Evolutionary conservation across 2,113 vertebrate genomes (phyloP).

Genomic region (Lepus timidus): DNA sequence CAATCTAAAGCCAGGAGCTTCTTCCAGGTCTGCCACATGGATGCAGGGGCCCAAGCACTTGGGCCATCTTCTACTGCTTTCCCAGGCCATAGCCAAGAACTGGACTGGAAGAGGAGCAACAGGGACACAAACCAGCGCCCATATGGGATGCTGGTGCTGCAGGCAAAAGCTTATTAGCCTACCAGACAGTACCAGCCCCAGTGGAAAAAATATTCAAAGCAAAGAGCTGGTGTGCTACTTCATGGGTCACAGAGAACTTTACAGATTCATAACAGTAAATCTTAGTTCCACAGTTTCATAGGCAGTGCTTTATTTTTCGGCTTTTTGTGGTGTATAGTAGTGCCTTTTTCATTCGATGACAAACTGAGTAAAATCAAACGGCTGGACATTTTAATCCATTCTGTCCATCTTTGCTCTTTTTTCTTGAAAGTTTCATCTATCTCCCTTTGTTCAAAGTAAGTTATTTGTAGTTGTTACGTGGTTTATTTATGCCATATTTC

Average conservation of each 20-base stretch:
- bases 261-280: neutral
- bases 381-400: neutral
- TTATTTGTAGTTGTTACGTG: neutral
- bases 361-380: conserved; percentile 19
- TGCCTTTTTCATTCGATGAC: neutral
- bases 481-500: neutral
- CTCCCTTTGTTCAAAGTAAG: neutral
- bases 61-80: no score
- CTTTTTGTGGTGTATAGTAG: neutral
- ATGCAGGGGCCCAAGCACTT: no score
- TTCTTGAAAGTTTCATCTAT: conserved; percentile 2
- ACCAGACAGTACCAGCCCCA: no score
- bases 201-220: neutral
- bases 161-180: no score
- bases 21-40: no score
- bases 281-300: neutral
- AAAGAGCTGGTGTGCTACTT: neutral
- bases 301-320: neutral
- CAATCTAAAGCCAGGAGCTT: no score
- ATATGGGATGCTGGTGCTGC: no score
- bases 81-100: no score
- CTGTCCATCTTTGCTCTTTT: neutral
- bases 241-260: conserved; percentile 8
- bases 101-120: no score
- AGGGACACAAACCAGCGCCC: no score